Evolutionary conservation across 30 jellyfish, hydroid and myxozoan species (phyloP).

Genomic region (Hydractinia echinata): DNA sequence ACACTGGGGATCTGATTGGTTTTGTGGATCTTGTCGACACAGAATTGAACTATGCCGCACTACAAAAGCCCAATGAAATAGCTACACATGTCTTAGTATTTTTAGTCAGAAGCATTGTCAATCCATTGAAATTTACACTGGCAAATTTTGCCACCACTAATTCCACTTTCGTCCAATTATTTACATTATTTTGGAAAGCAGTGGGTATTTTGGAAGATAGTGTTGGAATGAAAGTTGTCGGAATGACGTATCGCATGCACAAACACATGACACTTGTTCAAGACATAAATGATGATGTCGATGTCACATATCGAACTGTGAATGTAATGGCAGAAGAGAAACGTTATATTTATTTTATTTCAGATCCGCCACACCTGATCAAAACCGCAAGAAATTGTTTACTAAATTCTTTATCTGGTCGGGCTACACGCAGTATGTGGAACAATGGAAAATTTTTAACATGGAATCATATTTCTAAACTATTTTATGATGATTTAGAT

Average conservation of each 20-base stretch:
- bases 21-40: slow-evolving; percentile 22
- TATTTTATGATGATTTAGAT: slow-evolving; percentile 42
- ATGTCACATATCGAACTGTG: slow-evolving; percentile 31
- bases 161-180: neutral
- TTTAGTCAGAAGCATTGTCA: neutral
- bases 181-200: slow-evolving; percentile 38
- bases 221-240: slow-evolving; percentile 42
- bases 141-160: slow-evolving; percentile 33
- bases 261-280: slow-evolving; percentile 14
- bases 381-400: slow-evolving; percentile 58
- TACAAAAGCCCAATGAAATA: slow-evolving; percentile 16
- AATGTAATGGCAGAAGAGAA: slow-evolving; percentile 1
- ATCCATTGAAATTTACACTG: slow-evolving; percentile 5
- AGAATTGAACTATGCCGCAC: slow-evolving; percentile 14
- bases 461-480: slow-evolving; percentile 45
- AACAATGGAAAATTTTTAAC: slow-evolving; percentile 28
- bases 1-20: slow-evolving; percentile 19
- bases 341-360: slow-evolving; percentile 9
- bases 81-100: slow-evolving; percentile 15
- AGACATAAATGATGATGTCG: slow-evolving; percentile 14
- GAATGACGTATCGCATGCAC: slow-evolving; percentile 54
- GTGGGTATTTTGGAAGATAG: slow-evolving; percentile 30
- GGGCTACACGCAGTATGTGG: slow-evolving; percentile 45
- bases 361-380: slow-evolving; percentile 51
- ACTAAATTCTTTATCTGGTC: slow-evolving; percentile 38